Base-by-base conservation (phyloP, 2,113 vertebrate genomes). In the Alectura lathami region DNA sequence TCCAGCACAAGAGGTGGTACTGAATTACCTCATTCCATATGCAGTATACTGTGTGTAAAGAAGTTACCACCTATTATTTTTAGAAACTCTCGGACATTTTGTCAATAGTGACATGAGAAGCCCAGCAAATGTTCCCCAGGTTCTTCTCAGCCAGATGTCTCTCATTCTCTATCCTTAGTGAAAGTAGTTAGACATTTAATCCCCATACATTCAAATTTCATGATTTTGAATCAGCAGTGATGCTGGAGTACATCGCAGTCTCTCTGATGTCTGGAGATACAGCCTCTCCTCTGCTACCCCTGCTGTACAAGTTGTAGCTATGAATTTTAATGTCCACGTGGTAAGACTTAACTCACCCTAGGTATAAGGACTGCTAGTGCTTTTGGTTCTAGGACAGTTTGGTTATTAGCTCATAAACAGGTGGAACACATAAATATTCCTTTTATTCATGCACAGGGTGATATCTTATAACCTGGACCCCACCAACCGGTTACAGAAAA, bases 61-160 rank as follows among this genome's bases (percentile, higher is more conserved):
- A 93, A 87, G 91, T 91, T 67, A 67, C 4, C 69, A 89, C 42
- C 26, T 80, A 32, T 54, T 94, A 84, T 77, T 91, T 94, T 92
- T 79, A 91, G 86, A 87, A 85, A 54, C 66, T 82, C 80, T 79
- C 43, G 48, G 74, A 68, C 91, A 48, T 91, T 93, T 92, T 95
- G 81, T 91, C 74, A 59, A 8, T 42, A 43, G 75, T 57, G 73
- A 86, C 48, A 56, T 6, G 40, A 93, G 79, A 89, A 76, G 78
- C 42, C 86, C 70, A 84, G 43, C 56, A 92, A 95, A 66, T 75
- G 59, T 22, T 68, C 17, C 45, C 77, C n/a, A 34, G 2, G 3
- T 73, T 91, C 83, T 83, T 60, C 24, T 63, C 4, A 7, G 56
- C 47, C 86, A 81, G 64, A 91, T 86, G 66, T 48, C 77, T 86